These are phyloP conservation scores for Hipparchia sbordonii DNA, from an alignment of 2,888 invertebrate genomes.

Conservation along the genomic window DNA sequence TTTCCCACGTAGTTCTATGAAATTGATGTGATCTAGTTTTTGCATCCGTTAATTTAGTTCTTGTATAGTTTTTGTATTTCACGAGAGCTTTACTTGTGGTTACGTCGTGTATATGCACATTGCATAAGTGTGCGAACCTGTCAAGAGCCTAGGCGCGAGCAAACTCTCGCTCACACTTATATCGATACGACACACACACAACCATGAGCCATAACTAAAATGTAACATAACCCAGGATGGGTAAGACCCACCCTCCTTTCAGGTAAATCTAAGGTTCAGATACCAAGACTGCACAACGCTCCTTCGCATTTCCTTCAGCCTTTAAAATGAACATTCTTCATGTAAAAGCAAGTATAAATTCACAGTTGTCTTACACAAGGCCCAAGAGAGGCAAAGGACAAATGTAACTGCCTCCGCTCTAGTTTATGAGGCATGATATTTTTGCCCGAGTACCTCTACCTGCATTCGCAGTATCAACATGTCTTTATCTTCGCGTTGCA, in stretches of 20 bases:
- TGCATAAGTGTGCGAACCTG: no score
- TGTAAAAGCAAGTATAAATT: not conserved
- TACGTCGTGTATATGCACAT: no score
- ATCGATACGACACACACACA: no score
- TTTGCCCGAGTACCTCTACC: conserved; percentile 3
- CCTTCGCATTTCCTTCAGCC: no score
- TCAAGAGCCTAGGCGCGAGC: no score
- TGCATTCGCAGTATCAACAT: conserved; percentile 6
- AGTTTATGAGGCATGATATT: conserved; percentile 9
- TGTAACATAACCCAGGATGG: no score
- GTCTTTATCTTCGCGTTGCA: not conserved
- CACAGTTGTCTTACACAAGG: not conserved
- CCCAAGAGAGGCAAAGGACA: conserved; percentile 2
- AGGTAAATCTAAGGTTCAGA: not conserved
- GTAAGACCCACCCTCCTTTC: no score
- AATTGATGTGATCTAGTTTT: not conserved
- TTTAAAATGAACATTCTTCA: not conserved
- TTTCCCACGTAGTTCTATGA: not conserved
- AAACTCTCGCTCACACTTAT: no score
- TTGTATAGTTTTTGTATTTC: not conserved
- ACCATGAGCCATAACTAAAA: no score
- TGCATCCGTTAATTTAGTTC: not conserved
- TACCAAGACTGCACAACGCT: no score
- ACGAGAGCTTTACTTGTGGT: no score
- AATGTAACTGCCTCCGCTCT: not conserved